A percentile compares a stretch with the other conserved stretches of the same genome.
Conservation (phyloP, 2,888 invertebrate species). For the Abscondita cerata region DNA sequence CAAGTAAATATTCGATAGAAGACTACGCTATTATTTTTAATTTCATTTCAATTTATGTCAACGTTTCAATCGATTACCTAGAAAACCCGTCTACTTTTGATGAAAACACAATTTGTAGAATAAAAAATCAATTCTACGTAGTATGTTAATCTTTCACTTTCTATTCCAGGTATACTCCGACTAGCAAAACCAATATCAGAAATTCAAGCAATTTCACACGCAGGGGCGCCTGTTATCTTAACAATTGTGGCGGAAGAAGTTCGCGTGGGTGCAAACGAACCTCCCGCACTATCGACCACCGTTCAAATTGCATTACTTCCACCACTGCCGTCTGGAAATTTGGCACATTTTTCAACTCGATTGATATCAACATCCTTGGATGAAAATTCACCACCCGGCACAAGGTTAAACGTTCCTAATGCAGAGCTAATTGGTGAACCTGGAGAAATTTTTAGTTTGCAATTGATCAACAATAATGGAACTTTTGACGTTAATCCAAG, state of each 20-base stretch:
- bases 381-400: slow-evolving; percentile 85
- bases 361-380: slow-evolving; percentile 77
- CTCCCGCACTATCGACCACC: slow-evolving; percentile 78
- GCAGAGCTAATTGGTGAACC: slow-evolving; percentile 51
- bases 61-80: neutral
- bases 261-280: slow-evolving; percentile 69
- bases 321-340: slow-evolving; percentile 51
- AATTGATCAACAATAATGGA: slow-evolving; percentile 80
- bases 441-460: slow-evolving; percentile 78
- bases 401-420: slow-evolving; percentile 63
- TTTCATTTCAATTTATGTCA: neutral
- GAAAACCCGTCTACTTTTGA: neutral
- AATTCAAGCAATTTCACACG: slow-evolving; percentile 79
- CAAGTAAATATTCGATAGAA: no score
- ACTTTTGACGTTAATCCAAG: slow-evolving; percentile 89
- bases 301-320: slow-evolving; percentile 82
- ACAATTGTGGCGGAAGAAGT: slow-evolving; percentile 89
- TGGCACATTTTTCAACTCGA: slow-evolving; percentile 52
- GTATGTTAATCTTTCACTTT: slow-evolving; percentile 13
- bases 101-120: neutral
- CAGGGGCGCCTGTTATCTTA: slow-evolving; percentile 83
- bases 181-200: slow-evolving; percentile 78
- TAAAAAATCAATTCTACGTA: neutral
- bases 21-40: neutral
- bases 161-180: slow-evolving; percentile 70